Evolutionary conservation across 2,797 vertebrate genomes (phyloP), one percentile per base, ranked within the genome.

Genomic region (Diplodus puntazzo): DNA sequence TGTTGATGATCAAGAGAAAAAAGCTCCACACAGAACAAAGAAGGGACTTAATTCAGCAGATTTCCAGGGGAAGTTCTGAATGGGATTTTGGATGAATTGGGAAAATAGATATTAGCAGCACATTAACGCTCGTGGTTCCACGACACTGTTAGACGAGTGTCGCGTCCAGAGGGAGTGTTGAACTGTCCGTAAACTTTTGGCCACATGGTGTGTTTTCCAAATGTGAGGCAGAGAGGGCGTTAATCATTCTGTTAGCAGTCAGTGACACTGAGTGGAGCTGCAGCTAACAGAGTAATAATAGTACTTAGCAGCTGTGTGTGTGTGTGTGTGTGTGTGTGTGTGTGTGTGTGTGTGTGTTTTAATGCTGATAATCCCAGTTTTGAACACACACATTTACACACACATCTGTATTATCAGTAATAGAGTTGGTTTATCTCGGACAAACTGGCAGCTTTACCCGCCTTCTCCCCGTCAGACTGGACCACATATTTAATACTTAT

Each of bases 271-370:
- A 55, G 71, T 13, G 54, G 62, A 68, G 74, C 73, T 46, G 73
- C 76, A 65, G 87, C 30, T 69, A 86, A 63, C 76, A 59, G 72
- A 83, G 55, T 82, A 82, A 84, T 76, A 64, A 73, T 62, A 85
- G 83, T 55, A 63, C 72, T 81, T 70, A 79, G 46, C 80, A 85
- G 79, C 66, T 73, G 69, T 10, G 20, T 7, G 50, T 13, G 21
- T 58, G 58, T 16, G 21, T 69, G 39, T 60, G 5, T 74, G 62
- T 61, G 50, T 58, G 57, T 55, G 55, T 16, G 5, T 55, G 13
- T 43, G 42, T 43, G 42, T 43, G 42, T 43, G 6, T 34, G 5
- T 7, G 30, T 34, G 30, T 34, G 9, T 57, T 53, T 57, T 57
- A 27, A 27, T 23, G 54, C 25, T 27, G 54, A 27, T 27, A 27